A percentile compares a stretch with the other conserved stretches of the same genome.
Evolutionary conservation across 2,113 vertebrate genomes (phyloP).

Genomic region (Hepsetus odoe): DNA sequence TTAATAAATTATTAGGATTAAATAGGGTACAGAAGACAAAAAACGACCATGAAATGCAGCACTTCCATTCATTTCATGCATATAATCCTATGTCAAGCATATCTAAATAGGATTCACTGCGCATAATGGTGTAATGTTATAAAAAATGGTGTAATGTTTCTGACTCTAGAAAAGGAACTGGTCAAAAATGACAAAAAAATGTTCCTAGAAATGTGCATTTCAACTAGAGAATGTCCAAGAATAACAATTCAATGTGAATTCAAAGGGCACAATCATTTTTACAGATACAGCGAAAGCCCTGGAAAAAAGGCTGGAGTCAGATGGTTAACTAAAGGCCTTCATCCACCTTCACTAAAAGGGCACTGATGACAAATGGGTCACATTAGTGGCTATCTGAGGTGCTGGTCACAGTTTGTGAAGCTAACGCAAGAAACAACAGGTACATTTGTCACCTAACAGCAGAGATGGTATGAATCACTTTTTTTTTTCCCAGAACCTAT

Average conservation of each 20-base stretch:
- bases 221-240: background rate
- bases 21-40: background rate
- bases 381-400: background rate
- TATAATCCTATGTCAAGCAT: background rate
- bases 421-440: background rate
- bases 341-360: background rate
- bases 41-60: background rate
- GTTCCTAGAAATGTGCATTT: too few relatives aligned
- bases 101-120: background rate
- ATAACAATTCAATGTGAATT: too few relatives aligned
- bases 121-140: background rate
- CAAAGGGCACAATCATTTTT: background rate
- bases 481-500: too few relatives aligned
- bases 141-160: too few relatives aligned
- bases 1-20: background rate
- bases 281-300: background rate
- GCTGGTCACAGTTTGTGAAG: background rate
- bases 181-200: background rate
- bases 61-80: background rate
- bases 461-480: background rate
- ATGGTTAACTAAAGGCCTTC: background rate
- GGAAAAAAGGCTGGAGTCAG: background rate
- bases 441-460: background rate
- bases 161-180: background rate
- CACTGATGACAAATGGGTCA: background rate